A percentile compares a stretch with the other conserved stretches of the same genome.
phyloP scores from a whole-genome alignment of 1,140 invertebrate genomes.

The Pseudomyrmex pallidus region DNA sequence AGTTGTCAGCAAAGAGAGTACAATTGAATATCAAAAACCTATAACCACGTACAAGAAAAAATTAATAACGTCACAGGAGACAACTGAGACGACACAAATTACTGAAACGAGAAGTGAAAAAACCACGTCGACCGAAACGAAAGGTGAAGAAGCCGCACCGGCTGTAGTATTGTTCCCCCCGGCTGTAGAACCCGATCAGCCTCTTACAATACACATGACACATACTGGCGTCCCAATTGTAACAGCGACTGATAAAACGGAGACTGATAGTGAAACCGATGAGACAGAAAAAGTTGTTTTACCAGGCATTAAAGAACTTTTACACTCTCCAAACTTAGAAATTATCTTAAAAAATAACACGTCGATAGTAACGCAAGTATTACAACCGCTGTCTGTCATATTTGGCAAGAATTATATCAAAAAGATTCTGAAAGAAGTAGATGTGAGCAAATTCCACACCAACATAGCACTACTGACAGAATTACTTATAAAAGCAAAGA shows the following conservation, averaged over 20 bases:
- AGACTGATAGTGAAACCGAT: not conserved
- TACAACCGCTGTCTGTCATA: conserved; percentile 39
- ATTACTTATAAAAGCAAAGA: conserved; percentile 18
- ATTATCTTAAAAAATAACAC: not conserved
- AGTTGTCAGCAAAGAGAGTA: too few species aligned
- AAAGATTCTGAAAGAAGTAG: conserved; percentile 30
- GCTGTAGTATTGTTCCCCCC: conserved; percentile 38
- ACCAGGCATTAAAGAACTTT: conserved; percentile 29
- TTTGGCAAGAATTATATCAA: conserved; percentile 59
- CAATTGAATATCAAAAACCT: too few species aligned
- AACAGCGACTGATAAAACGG: not conserved
- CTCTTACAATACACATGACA: conserved; percentile 22
- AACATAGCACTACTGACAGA: conserved; percentile 34
- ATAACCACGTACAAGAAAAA: too few species aligned
- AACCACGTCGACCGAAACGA: too few species aligned
- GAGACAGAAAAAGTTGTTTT: not conserved
- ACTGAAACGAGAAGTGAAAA: not conserved
- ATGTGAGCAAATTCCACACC: conserved; percentile 20
- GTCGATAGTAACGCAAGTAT: conserved; percentile 42
- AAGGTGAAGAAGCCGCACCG: not conserved
- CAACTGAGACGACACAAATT: not conserved
- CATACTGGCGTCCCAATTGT: conserved; percentile 4
- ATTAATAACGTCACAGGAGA: too few species aligned
- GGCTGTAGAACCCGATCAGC: conserved; percentile 30
- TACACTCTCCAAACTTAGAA: not conserved